Conservation (phyloP, 2,888 invertebrate species). For the Erebia epiphron region DNA sequence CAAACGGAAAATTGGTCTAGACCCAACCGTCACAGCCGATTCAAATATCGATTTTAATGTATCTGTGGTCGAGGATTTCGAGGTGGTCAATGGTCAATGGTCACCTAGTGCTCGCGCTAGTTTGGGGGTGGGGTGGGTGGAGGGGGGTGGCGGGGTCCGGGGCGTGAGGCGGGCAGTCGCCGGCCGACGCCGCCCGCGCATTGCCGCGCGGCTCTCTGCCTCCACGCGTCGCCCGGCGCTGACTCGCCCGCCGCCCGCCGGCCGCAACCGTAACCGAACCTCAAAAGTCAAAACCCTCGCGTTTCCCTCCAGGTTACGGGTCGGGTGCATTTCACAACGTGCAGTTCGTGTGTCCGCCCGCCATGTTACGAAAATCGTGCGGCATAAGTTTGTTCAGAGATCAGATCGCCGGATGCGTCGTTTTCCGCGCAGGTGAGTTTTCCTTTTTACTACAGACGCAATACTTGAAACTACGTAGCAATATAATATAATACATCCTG, state of each 20-base stretch:
- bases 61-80: conserved; percentile 46
- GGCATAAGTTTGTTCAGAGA: conserved; percentile 45
- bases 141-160: conserved; percentile 60
- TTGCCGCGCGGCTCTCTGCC: conserved; percentile 52
- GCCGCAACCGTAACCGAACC: conserved; percentile 41
- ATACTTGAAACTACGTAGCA: conserved; percentile 7
- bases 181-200: conserved; percentile 61
- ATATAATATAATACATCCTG: neutral
- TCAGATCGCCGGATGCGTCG: conserved; percentile 44
- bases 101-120: conserved; percentile 59
- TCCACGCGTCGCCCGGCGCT: conserved; percentile 66
- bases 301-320: conserved; percentile 36
- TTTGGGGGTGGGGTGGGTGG: conserved; percentile 49
- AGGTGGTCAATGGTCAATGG: conserved; percentile 37
- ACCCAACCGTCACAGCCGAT: conserved; percentile 51
- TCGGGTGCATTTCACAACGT: conserved; percentile 40
- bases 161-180: conserved; percentile 68
- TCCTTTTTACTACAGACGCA: conserved; percentile 33
- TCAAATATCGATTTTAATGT: conserved; percentile 44
- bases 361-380: conserved; percentile 57
- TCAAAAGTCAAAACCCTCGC: conserved; percentile 25
- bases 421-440: conserved; percentile 56
- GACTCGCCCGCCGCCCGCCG: conserved; percentile 52
- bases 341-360: conserved; percentile 49
- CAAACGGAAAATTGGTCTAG: conserved; percentile 57